Conservation (phyloP, 2,113 vertebrate genomes). For the Odocoileus virginianus region DNA sequence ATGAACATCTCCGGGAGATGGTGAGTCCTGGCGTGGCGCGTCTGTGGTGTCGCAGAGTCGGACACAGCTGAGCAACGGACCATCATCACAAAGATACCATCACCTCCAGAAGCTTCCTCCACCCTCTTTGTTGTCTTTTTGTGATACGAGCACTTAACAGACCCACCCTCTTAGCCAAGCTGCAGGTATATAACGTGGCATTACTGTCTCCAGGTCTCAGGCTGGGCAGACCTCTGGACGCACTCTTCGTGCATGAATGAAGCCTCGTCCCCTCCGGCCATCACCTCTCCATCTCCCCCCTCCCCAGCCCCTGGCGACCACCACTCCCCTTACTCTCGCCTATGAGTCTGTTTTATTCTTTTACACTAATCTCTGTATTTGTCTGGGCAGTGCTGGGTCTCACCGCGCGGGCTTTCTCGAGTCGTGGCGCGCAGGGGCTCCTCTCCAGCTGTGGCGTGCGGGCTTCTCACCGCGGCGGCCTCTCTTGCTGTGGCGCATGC, state of each 20-base stretch:
- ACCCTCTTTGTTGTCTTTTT: neutral
- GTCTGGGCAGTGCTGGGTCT: neutral
- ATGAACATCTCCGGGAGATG: accelerated
- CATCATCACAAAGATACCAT: neutral
- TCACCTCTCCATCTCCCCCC: neutral
- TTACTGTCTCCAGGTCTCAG: accelerated
- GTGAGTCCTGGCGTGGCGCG: neutral
- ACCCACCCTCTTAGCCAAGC: neutral
- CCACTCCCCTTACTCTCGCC: neutral
- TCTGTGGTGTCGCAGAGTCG: neutral
- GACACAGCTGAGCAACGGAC: neutral
- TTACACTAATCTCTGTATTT: accelerated
- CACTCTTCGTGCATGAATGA: neutral
- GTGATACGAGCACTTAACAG: neutral
- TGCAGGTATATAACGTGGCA: neutral
- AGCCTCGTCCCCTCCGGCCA: neutral
- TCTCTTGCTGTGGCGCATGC: neutral
- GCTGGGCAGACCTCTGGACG: neutral
- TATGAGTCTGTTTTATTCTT: neutral
- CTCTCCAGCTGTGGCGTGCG: too few relatives aligned
- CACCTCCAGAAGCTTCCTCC: neutral
- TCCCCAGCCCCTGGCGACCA: neutral
- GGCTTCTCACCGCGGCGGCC: too few relatives aligned
- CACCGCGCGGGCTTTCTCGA: accelerated
- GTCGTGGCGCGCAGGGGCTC: neutral